phyloP scores from a whole-genome alignment of 2,888 invertebrate species.

The Drosophila anomalipes region DNA sequence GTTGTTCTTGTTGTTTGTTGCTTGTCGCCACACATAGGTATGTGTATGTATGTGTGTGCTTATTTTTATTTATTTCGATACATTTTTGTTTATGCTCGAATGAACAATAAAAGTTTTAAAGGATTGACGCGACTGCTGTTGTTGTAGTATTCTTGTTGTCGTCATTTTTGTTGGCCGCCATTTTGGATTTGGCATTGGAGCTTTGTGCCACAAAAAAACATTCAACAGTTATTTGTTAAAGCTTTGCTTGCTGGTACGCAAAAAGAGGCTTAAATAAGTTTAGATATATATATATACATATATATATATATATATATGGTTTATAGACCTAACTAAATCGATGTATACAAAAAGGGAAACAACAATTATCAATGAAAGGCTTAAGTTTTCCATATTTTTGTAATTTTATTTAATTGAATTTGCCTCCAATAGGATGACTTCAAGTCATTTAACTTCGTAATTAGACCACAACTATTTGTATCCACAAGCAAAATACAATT shows the following conservation, averaged over 20 bases:
- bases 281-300: neutral
- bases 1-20: conserved; percentile 1
- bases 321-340: neutral
- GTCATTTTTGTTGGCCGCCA: conserved; percentile 51
- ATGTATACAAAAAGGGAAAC: neutral
- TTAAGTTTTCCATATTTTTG: neutral
- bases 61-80: conserved; percentile 69
- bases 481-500: conserved; percentile 4
- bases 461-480: neutral
- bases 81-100: conserved; percentile 68
- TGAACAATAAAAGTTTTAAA: conserved; percentile 77
- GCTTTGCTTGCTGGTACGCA: neutral
- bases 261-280: neutral
- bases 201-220: conserved; percentile 22
- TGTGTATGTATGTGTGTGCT: neutral
- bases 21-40: conserved; percentile 8
- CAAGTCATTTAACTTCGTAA: conserved; percentile 21
- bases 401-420: conserved; percentile 1
- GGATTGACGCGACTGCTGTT: conserved; percentile 65
- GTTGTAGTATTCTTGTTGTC: conserved; percentile 8
- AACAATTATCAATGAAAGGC: neutral
- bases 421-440: neutral
- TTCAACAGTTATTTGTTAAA: conserved; percentile 67
- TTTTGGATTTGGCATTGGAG: conserved; percentile 53
- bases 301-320: neutral